A percentile compares a stretch with the other conserved stretches of the same genome.
phyloP scores from a whole-genome alignment of 2,888 invertebrate genomes.

The Lamellibrachia columna region DNA sequence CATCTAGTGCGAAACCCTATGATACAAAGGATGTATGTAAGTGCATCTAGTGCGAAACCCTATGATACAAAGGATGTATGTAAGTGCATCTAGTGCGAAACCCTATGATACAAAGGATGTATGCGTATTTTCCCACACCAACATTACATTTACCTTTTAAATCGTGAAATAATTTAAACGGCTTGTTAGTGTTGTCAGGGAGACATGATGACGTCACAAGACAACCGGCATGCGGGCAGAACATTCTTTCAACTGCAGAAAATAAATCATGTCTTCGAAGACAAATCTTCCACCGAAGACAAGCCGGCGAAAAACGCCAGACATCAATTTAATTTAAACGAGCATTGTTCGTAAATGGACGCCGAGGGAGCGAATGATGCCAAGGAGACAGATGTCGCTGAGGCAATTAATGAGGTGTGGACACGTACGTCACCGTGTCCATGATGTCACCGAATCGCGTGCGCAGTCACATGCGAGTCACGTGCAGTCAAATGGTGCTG shows the following conservation, averaged over 20 bases:
- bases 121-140: not conserved
- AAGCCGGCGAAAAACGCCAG: not conserved
- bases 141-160: too few relatives aligned
- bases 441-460: not conserved
- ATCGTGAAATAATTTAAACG: not conserved
- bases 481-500: not conserved
- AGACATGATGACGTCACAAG: not conserved
- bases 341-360: not conserved
- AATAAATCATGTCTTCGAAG: constrained; percentile 1
- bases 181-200: not conserved
- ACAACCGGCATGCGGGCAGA: not conserved
- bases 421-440: not conserved
- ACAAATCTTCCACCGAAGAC: not conserved
- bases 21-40: not conserved
- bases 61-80: not conserved
- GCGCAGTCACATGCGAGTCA: not conserved
- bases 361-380: not conserved
- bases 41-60: not conserved
- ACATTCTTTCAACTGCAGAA: not conserved
- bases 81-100: not conserved
- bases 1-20: not conserved
- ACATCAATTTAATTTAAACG: not conserved
- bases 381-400: not conserved
- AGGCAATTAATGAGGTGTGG: not conserved
- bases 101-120: not conserved